A percentile compares a stretch with the other conserved stretches of the same genome.
These are phyloP conservation scores for Fabriciana adippe DNA, from an alignment of 2,888 invertebrate genomes.

Conservation along the genomic window DNA sequence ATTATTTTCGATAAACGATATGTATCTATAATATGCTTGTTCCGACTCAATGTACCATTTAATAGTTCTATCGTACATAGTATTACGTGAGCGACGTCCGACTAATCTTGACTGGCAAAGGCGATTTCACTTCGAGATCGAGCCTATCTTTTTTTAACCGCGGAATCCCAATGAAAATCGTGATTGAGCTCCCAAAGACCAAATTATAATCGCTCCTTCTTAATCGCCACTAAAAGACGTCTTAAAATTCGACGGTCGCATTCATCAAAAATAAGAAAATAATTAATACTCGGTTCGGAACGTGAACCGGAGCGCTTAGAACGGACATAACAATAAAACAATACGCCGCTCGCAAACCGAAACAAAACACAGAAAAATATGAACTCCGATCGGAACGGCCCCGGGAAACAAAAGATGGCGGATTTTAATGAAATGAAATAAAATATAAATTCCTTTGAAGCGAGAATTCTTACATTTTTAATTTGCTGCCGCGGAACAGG, in stretches of 20 bases:
- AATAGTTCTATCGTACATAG: slow-evolving; percentile 61
- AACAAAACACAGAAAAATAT: slow-evolving; percentile 83
- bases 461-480: slow-evolving; percentile 82
- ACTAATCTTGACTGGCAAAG: slow-evolving; percentile 68
- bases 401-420: slow-evolving; percentile 81
- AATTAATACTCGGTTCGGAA: slow-evolving; percentile 75
- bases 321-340: slow-evolving; percentile 76
- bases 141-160: slow-evolving; percentile 34
- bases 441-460: slow-evolving; percentile 81
- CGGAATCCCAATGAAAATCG: slow-evolving; percentile 61
- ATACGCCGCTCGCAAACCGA: slow-evolving; percentile 72
- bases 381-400: slow-evolving; percentile 78
- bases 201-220: slow-evolving; percentile 60
- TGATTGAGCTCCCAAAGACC: slow-evolving; percentile 62
- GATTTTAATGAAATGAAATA: slow-evolving; percentile 82
- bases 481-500: slow-evolving; percentile 74
- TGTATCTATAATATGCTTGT: slow-evolving; percentile 62
- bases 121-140: slow-evolving; percentile 35
- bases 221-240: slow-evolving; percentile 61
- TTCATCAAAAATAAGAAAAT: slow-evolving; percentile 80
- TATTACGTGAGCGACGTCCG: slow-evolving; percentile 51
- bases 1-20: slow-evolving; percentile 79
- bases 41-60: slow-evolving; percentile 67
- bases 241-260: slow-evolving; percentile 66
- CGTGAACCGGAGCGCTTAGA: slow-evolving; percentile 69